Conservation (phyloP, 2,113 vertebrate genomes). For the Asarcornis scutulata region DNA sequence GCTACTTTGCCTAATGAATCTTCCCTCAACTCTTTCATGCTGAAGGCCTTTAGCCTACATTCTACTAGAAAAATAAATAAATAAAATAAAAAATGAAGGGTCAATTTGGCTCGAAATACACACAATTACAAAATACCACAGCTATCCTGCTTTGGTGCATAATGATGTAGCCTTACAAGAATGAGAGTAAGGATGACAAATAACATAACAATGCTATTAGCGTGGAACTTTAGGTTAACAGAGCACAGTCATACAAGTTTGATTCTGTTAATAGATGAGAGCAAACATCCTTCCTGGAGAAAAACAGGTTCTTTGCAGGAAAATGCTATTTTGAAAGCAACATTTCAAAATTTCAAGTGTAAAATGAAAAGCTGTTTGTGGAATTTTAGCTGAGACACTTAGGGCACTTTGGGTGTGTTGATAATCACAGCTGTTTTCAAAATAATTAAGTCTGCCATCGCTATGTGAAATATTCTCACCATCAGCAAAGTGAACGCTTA, state of each 20-base stretch:
- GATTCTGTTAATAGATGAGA: background rate
- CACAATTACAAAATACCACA: slow-evolving; percentile 11
- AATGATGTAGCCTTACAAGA: slow-evolving; percentile 12
- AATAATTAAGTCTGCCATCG: background rate
- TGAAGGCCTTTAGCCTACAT: background rate
- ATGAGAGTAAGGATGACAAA: slow-evolving; percentile 44
- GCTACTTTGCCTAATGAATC: background rate
- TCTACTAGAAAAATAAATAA: background rate
- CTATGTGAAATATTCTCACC: background rate
- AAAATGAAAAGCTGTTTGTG: slow-evolving; percentile 4
- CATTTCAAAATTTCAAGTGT: slow-evolving; percentile 32
- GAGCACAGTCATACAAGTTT: background rate
- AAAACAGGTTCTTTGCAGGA: background rate
- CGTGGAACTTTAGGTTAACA: background rate
- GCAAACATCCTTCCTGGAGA: background rate
- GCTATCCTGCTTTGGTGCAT: background rate
- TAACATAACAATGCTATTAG: slow-evolving; percentile 33
- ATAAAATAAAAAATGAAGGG: background rate
- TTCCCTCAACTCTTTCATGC: background rate
- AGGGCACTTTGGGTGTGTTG: background rate
- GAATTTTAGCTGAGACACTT: background rate
- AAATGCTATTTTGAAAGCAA: slow-evolving; percentile 14
- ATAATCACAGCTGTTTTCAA: slow-evolving; percentile 27
- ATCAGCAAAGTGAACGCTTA: background rate
- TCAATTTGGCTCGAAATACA: slow-evolving; percentile 6